phyloP scores from a whole-genome alignment of 2,113 vertebrate genomes.

The Chloropsis hardwickii region DNA sequence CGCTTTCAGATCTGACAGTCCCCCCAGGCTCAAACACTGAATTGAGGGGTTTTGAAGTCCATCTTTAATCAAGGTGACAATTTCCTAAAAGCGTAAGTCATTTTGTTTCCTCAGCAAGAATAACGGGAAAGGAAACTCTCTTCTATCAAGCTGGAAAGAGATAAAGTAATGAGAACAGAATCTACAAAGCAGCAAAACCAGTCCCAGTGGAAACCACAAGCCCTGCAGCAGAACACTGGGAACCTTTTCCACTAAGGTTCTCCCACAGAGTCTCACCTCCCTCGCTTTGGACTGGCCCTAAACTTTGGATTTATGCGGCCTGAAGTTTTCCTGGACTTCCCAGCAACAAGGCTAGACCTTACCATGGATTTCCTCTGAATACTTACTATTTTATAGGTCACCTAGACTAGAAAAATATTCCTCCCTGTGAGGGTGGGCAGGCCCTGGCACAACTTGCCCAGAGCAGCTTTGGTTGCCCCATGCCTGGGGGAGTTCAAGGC shows the following conservation, averaged over 20 bases:
- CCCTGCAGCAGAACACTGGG: background rate
- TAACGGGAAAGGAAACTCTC: background rate
- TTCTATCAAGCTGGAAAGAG: background rate
- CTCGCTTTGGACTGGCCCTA: background rate
- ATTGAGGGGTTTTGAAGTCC: background rate
- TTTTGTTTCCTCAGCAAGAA: background rate
- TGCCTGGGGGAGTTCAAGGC: no score
- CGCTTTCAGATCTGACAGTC: background rate
- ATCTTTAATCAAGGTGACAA: constrained; percentile 7
- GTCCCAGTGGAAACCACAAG: background rate
- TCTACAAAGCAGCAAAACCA: background rate
- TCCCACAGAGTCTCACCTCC: background rate
- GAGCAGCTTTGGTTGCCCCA: background rate
- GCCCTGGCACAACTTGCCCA: background rate
- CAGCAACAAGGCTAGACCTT: background rate
- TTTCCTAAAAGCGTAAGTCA: background rate
- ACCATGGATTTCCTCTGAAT: background rate
- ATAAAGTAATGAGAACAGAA: background rate
- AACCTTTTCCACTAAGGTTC: background rate
- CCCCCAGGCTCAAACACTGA: background rate
- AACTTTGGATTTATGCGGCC: background rate
- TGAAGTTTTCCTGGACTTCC: background rate
- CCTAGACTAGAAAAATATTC: background rate
- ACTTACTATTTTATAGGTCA: background rate
- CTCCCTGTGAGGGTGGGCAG: background rate